Percentiles rank a stretch among this genome's conserved stretches.
Evolutionary conservation across 2,113 vertebrate genomes (phyloP).

Genomic region (Notothenia coriiceps): DNA sequence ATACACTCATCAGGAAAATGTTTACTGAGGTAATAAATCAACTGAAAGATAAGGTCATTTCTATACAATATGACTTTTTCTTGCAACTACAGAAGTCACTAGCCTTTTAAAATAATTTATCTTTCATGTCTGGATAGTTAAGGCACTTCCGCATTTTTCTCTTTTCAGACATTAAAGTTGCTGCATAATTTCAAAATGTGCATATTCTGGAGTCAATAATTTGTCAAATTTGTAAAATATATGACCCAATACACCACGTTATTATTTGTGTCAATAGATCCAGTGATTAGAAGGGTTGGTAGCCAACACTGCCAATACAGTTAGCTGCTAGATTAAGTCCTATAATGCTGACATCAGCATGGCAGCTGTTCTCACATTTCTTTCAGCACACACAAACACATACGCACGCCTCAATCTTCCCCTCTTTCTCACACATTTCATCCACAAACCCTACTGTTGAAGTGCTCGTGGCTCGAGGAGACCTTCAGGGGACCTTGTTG

Average conservation of each 20-base stretch:
- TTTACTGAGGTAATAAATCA: too few relatives aligned
- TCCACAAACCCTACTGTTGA: conserved; percentile 3
- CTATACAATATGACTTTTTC: too few relatives aligned
- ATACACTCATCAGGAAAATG: too few relatives aligned
- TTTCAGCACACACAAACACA: conserved; percentile 2
- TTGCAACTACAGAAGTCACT: too few relatives aligned
- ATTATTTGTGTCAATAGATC: conserved; percentile 39
- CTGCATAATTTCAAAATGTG: background rate
- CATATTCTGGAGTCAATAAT: background rate
- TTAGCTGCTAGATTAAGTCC: conserved; percentile 40
- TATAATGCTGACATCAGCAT: conserved; percentile 48
- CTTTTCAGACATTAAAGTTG: too few relatives aligned
- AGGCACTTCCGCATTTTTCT: too few relatives aligned
- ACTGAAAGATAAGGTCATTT: too few relatives aligned
- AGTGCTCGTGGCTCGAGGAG: background rate
- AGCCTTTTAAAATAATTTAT: too few relatives aligned
- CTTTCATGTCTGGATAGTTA: too few relatives aligned
- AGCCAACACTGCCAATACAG: conserved; percentile 6
- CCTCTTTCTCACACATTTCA: conserved; percentile 1
- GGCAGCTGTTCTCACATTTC: conserved; percentile 24
- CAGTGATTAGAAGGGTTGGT: conserved; percentile 28
- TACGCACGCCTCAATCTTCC: background rate
- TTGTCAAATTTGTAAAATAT: background rate
- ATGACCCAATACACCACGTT: background rate
- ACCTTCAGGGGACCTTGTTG: conserved; percentile 45